Conservation (phyloP, 1,140 invertebrate genomes). For the Mya arenaria region DNA sequence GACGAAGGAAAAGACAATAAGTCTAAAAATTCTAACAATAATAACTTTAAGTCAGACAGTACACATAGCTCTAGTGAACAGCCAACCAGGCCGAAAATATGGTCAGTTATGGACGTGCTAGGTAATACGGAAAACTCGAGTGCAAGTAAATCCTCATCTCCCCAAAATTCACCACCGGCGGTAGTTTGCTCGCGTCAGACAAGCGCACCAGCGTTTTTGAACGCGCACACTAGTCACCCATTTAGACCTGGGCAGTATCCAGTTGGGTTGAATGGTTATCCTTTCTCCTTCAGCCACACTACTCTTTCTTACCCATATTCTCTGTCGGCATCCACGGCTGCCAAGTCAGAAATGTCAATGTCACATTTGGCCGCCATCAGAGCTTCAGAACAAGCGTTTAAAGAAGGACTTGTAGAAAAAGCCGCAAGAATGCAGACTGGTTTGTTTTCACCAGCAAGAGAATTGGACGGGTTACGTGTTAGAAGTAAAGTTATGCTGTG, state of each 20-base stretch:
- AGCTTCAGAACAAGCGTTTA: conserved; percentile 48
- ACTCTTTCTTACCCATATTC: conserved; percentile 73
- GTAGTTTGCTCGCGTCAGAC: conserved; percentile 48
- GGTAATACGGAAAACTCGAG: conserved; percentile 34
- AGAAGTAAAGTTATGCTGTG: conserved; percentile 48
- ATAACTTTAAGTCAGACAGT: no score
- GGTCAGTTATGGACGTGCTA: conserved; percentile 51
- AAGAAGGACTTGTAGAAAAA: conserved; percentile 54
- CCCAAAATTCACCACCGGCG: conserved; percentile 34
- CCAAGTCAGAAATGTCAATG: conserved; percentile 58
- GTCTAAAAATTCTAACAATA: no score
- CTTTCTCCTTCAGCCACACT: conserved; percentile 68
- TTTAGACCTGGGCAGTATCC: conserved; percentile 38
- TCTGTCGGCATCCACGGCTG: conserved; percentile 62
- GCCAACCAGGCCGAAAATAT: conserved; percentile 46
- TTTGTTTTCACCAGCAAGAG: conserved; percentile 48
- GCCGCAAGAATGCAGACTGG: conserved; percentile 45
- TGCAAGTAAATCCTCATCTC: conserved; percentile 21
- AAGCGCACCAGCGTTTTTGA: conserved; percentile 44
- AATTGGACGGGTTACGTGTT: conserved; percentile 50
- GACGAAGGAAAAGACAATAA: no score
- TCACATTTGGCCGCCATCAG: conserved; percentile 46
- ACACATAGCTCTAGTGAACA: no score
- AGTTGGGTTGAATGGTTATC: conserved; percentile 53
- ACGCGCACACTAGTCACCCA: conserved; percentile 21